phyloP scores from a whole-genome alignment of 2,888 invertebrate species.

The Drosophila peninsularis region DNA sequence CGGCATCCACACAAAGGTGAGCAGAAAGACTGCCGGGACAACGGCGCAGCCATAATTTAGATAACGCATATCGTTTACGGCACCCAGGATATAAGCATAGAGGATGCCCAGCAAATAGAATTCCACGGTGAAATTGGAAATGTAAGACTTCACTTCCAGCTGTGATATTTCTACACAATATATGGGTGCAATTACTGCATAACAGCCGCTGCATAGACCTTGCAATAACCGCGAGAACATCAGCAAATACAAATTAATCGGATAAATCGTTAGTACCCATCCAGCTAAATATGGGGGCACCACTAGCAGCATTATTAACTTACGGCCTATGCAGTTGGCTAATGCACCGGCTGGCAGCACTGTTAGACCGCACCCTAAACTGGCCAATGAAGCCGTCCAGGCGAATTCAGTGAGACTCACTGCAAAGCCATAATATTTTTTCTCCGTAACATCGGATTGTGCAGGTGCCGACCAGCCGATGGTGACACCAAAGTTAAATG shows the following conservation, averaged over 20 bases:
- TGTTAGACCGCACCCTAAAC: constrained; percentile 88
- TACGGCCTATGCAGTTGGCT: constrained; percentile 89
- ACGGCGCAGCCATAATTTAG: constrained; percentile 52
- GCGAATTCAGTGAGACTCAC: constrained; percentile 85
- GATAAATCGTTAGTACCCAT: constrained; percentile 89
- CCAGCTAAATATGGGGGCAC: constrained; percentile 88
- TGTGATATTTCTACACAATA: constrained; percentile 93
- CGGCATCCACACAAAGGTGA: constrained; percentile 91
- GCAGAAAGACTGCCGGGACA: constrained; percentile 87
- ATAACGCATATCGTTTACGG: constrained; percentile 28
- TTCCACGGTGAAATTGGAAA: constrained; percentile 93
- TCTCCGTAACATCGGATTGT: neutral
- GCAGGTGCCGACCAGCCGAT: constrained; percentile 91
- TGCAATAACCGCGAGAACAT: constrained; percentile 57
- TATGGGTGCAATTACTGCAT: constrained; percentile 91
- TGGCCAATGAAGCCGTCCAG: constrained; percentile 89
- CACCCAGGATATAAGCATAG: constrained; percentile 88
- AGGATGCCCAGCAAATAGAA: constrained; percentile 92
- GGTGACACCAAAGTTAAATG: constrained; percentile 78
- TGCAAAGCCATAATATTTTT: constrained; percentile 20
- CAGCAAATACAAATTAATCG: constrained; percentile 85
- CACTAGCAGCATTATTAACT: constrained; percentile 85
- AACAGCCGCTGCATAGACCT: constrained; percentile 86
- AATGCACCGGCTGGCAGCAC: constrained; percentile 88
- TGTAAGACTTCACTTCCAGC: constrained; percentile 90